Evolutionary conservation across 2,797 vertebrate genomes (phyloP).

Genomic region (Salarias fasciatus): DNA sequence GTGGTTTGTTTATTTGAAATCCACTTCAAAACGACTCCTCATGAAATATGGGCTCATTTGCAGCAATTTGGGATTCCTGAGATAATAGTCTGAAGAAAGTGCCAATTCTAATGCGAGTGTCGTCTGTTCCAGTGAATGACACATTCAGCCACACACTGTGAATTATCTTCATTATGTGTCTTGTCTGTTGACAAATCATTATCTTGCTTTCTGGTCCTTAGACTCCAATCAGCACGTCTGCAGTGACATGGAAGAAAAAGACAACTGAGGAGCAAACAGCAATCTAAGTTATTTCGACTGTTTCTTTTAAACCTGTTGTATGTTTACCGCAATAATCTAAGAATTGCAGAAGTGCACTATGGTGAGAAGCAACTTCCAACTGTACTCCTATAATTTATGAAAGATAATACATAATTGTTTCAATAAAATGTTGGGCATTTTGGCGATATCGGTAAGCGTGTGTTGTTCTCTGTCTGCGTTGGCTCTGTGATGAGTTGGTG

Average conservation of each 20-base stretch:
- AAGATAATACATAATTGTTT: no score
- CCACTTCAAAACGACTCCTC: slow-evolving; percentile 24
- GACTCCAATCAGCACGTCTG: slow-evolving; percentile 2
- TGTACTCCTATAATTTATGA: no score
- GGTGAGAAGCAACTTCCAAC: no score
- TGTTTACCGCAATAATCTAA: background rate
- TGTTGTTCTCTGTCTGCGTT: no score
- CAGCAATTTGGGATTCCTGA: slow-evolving; percentile 30
- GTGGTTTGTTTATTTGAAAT: slow-evolving; percentile 34
- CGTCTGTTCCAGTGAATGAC: slow-evolving; percentile 8
- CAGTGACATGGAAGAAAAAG: background rate
- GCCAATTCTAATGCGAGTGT: slow-evolving; percentile 4
- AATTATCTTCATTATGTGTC: slow-evolving; percentile 11
- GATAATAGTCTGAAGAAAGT: slow-evolving; percentile 18
- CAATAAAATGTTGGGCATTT: no score
- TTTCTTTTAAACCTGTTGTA: background rate
- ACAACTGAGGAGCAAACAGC: background rate
- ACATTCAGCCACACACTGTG: background rate
- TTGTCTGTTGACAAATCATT: slow-evolving; percentile 3
- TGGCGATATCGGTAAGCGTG: background rate
- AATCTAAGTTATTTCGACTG: no score
- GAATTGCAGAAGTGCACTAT: no score
- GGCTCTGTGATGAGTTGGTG: no score
- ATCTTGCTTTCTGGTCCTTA: background rate
- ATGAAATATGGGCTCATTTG: slow-evolving; percentile 41